Evolutionary conservation across 1,140 invertebrate genomes (phyloP), one percentile per base, ranked within the genome.

Genomic region (Meloidogyne chitwoodi): DNA sequence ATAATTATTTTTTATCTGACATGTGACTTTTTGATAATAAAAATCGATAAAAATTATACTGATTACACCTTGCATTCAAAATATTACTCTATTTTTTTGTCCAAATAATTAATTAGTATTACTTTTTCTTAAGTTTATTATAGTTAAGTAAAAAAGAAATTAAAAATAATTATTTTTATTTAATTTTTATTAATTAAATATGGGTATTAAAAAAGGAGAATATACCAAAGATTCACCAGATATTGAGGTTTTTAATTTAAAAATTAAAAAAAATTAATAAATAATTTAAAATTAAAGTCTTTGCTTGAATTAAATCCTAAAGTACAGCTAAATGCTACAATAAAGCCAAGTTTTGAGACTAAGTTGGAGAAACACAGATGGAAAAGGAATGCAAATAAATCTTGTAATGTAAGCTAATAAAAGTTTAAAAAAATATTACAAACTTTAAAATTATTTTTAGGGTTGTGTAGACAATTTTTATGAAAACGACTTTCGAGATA

Each of bases 401-500:
- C 92, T 79, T 96, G 94, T 86, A 89, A 89, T 1, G 93, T 95
- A 90, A 91, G 92, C 76, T 16, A 24, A 14, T 24, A 1, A 79
- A 29, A 56, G 0, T 12, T n/a, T 48, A 44, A n/a, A 44, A 16
- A 80, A 67, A 11, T 48, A n/a, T 27, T 4, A 27, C 19, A 27
- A 48, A 24, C 66, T 4, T 65, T 27, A 78, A 83, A 70, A 65
- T 34, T 12, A 24, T 24, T 29, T 74, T 83, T n/a, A 41, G 62
- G 38, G n/a, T 24, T 67, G 78, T 22, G 26, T 14, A 11, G 61
- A 72, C 87, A 88, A 90, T n/a, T 87, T 91, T 2, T 88, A 94
- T 69, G 89, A 90, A 73, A 95, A 96, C 71, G 93, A 98, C 88
- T 98, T 98, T 88, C 93, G 94, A 79, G 96, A 98, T 84, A 93